A percentile compares a stretch with the other conserved stretches of the same genome.
Evolutionary conservation across 2,888 invertebrate species (phyloP).

Genomic region (Cantharis lateralis): DNA sequence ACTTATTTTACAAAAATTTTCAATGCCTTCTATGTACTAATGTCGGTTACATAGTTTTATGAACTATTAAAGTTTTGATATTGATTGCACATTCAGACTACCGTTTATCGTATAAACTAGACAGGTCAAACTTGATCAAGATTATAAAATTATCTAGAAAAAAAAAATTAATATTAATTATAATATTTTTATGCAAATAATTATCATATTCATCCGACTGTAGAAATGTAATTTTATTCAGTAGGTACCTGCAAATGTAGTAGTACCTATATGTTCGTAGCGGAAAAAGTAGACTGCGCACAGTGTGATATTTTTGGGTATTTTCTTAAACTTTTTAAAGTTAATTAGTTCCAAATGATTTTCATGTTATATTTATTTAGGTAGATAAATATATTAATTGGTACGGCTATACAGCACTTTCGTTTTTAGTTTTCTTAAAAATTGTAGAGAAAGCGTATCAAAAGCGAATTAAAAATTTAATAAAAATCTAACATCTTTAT

Average conservation of each 20-base stretch:
- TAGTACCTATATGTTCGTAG: not conserved
- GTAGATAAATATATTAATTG: not conserved
- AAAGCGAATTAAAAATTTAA: not conserved
- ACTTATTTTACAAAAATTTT: not conserved
- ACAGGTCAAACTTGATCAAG: not conserved
- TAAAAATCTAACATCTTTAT: not conserved
- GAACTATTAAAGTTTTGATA: not conserved
- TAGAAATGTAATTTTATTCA: not conserved
- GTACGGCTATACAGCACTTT: not conserved
- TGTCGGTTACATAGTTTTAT: no score
- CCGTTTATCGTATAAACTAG: not conserved
- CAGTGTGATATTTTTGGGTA: not conserved
- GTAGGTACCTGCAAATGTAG: not conserved
- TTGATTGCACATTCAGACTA: not conserved
- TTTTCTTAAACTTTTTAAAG: not conserved
- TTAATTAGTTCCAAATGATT: not conserved
- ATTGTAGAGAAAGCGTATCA: not conserved
- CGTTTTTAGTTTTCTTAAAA: constrained; percentile 1
- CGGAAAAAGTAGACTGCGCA: not conserved
- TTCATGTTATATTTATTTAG: not conserved
- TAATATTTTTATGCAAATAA: not conserved
- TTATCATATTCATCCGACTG: not conserved
- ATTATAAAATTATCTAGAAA: not conserved
- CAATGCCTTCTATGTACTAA: not conserved
- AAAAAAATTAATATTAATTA: not conserved